Evolutionary conservation across 2,888 invertebrate species (phyloP).

Genomic region (Pseudoips prasinana): DNA sequence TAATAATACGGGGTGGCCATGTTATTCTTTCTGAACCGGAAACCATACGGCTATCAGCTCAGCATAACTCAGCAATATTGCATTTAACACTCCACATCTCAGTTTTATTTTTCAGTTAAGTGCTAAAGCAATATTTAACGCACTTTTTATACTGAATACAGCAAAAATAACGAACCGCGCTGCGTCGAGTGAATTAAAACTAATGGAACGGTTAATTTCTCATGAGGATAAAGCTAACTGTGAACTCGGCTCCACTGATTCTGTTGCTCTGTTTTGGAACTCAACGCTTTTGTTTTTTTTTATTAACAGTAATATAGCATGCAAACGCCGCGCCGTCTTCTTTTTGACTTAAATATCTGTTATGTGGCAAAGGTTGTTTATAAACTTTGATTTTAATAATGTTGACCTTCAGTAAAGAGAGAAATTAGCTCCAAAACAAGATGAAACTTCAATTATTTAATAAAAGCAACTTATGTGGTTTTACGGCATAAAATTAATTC

Average conservation of each 20-base stretch:
- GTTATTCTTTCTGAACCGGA: no score
- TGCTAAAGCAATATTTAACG: slow-evolving; percentile 54
- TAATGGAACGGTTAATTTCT: slow-evolving; percentile 81
- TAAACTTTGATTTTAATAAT: no score
- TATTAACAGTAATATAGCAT: slow-evolving; percentile 27
- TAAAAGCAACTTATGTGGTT: no score
- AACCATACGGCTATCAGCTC: slow-evolving; percentile 15
- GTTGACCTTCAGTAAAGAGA: no score
- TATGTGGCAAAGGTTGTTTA: no score
- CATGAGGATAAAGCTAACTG: slow-evolving; percentile 70
- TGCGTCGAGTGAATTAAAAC: slow-evolving; percentile 77
- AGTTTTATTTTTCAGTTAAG: slow-evolving; percentile 54
- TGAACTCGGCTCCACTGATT: slow-evolving; percentile 55
- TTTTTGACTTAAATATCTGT: slow-evolving; percentile 17
- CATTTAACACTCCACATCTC: slow-evolving; percentile 47
- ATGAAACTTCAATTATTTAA: no score
- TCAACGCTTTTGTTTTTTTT: slow-evolving; percentile 26
- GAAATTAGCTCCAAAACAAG: no score
- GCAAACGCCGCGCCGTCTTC: slow-evolving; percentile 14
- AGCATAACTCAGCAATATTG: slow-evolving; percentile 35
- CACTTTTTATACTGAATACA: slow-evolving; percentile 67
- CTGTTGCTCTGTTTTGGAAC: slow-evolving; percentile 30
- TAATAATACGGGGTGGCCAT: no score
- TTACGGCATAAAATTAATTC: no score
- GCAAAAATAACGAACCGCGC: slow-evolving; percentile 69